phyloP scores from a whole-genome alignment of 2,113 vertebrate species.

The Myrmophylax atrothorax region DNA sequence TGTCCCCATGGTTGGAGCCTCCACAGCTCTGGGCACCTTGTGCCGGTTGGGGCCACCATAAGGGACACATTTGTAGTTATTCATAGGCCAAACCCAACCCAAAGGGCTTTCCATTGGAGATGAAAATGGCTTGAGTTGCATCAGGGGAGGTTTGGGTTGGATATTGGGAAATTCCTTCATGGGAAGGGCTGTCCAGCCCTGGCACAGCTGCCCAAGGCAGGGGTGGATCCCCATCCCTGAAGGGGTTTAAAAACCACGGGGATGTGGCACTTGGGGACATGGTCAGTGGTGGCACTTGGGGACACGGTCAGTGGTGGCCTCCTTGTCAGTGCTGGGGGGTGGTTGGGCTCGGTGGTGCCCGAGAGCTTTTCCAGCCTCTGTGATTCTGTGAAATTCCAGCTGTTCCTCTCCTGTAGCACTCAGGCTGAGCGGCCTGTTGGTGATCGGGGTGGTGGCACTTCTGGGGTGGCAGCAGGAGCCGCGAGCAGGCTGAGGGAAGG shows the following conservation, averaged over 20 bases:
- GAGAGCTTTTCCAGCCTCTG: not conserved
- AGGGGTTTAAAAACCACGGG: not conserved
- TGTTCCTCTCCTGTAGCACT: rapidly evolving
- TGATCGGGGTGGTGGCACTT: not conserved
- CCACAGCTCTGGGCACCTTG: not conserved
- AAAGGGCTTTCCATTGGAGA: rapidly evolving
- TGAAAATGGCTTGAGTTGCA: rapidly evolving
- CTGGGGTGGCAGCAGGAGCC: not conserved
- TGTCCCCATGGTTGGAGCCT: not conserved
- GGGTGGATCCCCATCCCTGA: not conserved
- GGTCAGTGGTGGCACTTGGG: not conserved
- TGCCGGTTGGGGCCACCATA: not conserved
- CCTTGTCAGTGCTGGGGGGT: not conserved
- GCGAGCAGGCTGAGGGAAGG: no score
- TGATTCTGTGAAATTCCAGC: not conserved
- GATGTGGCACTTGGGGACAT: not conserved
- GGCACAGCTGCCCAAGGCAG: not conserved
- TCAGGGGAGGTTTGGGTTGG: not conserved
- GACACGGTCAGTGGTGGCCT: not conserved
- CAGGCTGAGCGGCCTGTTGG: rapidly evolving
- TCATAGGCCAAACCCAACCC: not conserved
- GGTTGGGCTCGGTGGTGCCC: not conserved
- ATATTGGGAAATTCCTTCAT: rapidly evolving
- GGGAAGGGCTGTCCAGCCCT: not conserved
- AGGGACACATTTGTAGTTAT: rapidly evolving